phyloP scores from a whole-genome alignment of 2,888 invertebrate species.

The Scaptodrosophila latifasciaeformis region DNA sequence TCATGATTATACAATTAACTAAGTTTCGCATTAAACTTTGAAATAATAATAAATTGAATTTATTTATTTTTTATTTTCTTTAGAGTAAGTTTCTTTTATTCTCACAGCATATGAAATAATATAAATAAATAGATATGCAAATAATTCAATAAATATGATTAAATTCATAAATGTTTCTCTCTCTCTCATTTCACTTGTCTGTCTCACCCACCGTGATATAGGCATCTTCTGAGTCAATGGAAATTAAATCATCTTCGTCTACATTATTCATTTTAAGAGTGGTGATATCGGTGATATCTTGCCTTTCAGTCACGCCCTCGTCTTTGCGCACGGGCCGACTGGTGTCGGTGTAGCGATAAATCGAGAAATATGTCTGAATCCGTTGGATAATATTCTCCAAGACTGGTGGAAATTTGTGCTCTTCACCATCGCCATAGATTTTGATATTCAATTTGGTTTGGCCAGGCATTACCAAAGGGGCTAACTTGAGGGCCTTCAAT shows the following conservation, averaged over 20 bases:
- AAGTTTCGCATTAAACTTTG: too few species aligned
- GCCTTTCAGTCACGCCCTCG: slow-evolving; percentile 16
- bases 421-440: slow-evolving; percentile 73
- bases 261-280: slow-evolving; percentile 11
- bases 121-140: too few species aligned
- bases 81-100: too few species aligned
- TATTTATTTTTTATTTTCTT: neutral
- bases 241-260: slow-evolving; percentile 41
- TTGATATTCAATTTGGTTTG: slow-evolving; percentile 47
- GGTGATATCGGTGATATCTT: slow-evolving; percentile 9
- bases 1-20: too few species aligned
- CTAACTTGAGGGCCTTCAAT: slow-evolving; percentile 48
- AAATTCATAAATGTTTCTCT: too few species aligned
- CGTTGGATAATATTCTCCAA: slow-evolving; percentile 82
- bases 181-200: too few species aligned
- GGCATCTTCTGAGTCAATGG: slow-evolving; percentile 38
- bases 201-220: slow-evolving; percentile 53
- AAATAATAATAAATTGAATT: slow-evolving; percentile 23
- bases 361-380: slow-evolving; percentile 82
- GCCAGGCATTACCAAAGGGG: slow-evolving; percentile 10
- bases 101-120: too few species aligned
- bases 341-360: slow-evolving; percentile 79
- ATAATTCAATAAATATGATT: too few species aligned
- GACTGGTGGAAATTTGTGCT: slow-evolving; percentile 81
- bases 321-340: slow-evolving; percentile 70